Conservation (phyloP, 2,113 vertebrate species). For the Opisthocomus hoazin region DNA sequence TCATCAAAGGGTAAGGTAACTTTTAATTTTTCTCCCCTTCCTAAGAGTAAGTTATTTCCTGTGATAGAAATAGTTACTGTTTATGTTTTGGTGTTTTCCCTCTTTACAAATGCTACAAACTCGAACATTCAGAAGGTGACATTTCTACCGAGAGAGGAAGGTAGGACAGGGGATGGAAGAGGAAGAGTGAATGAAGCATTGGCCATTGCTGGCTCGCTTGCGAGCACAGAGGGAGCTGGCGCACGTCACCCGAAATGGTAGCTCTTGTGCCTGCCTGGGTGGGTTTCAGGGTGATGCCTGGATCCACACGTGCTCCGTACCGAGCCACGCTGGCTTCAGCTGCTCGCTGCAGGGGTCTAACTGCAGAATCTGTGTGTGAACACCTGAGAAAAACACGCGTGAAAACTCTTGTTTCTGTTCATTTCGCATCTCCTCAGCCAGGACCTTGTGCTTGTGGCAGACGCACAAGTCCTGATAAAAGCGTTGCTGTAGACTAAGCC, state of each 20-base stretch:
- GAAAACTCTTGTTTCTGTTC: not conserved
- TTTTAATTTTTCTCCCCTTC: not conserved
- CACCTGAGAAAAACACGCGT: not conserved
- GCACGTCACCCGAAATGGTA: rapidly evolving
- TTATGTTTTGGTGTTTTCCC: not conserved
- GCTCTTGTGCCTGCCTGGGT: not conserved
- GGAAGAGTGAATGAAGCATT: not conserved
- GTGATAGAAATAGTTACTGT: not conserved
- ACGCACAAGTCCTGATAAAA: not conserved
- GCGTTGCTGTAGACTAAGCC: rapidly evolving
- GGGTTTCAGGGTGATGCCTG: not conserved
- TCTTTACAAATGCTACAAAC: not conserved
- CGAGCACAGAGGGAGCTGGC: rapidly evolving
- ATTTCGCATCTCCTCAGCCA: not conserved
- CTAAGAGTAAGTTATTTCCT: not conserved
- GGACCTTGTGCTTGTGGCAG: not conserved
- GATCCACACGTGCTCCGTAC: rapidly evolving
- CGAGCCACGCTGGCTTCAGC: not conserved
- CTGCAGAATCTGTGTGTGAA: not conserved
- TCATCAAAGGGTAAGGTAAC: not conserved
- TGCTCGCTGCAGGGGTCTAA: not conserved
- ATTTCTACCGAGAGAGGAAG: not conserved
- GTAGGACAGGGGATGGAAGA: not conserved
- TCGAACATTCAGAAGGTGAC: not conserved
- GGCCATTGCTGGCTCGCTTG: rapidly evolving